Conservation (phyloP, 2,888 invertebrate species). For the Malthinus flaveolus region DNA sequence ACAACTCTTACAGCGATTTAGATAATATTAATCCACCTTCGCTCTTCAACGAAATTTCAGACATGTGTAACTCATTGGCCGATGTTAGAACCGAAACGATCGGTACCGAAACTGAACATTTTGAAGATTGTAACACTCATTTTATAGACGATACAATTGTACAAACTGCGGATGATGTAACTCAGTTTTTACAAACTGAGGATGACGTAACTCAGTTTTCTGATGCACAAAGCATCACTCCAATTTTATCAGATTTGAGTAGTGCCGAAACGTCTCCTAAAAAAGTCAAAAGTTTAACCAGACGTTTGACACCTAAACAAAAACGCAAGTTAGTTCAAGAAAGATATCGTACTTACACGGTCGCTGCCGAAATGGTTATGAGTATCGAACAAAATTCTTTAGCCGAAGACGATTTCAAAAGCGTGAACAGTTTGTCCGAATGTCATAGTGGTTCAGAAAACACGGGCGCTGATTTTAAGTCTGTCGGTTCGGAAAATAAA, state of each 20-base stretch:
- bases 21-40: slow-evolving; percentile 75
- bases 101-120: slow-evolving; percentile 60
- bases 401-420: slow-evolving; percentile 38
- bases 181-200: slow-evolving; percentile 43
- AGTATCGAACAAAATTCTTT: slow-evolving; percentile 49
- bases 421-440: slow-evolving; percentile 32
- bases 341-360: slow-evolving; percentile 82
- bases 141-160: slow-evolving; percentile 54
- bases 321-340: slow-evolving; percentile 75
- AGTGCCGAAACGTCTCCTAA: slow-evolving; percentile 78
- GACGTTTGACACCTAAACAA: slow-evolving; percentile 73
- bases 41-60: slow-evolving; percentile 71
- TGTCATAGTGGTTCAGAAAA: slow-evolving; percentile 33
- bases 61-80: slow-evolving; percentile 56
- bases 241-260: slow-evolving; percentile 70
- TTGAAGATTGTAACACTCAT: slow-evolving; percentile 59
- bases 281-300: slow-evolving; percentile 55
- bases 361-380: slow-evolving; percentile 64
- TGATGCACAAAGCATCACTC: slow-evolving; percentile 62
- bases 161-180: too few species aligned
- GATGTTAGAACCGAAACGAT: slow-evolving; percentile 59
- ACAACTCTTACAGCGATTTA: slow-evolving; percentile 59
- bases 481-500: slow-evolving; percentile 1
- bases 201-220: slow-evolving; percentile 53
- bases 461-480: neutral